Percentiles rank a stretch among this genome's conserved stretches.
These are phyloP conservation scores for Pteromalus puparum DNA, from an alignment of 1,140 invertebrate genomes.

Conservation along the genomic window DNA sequence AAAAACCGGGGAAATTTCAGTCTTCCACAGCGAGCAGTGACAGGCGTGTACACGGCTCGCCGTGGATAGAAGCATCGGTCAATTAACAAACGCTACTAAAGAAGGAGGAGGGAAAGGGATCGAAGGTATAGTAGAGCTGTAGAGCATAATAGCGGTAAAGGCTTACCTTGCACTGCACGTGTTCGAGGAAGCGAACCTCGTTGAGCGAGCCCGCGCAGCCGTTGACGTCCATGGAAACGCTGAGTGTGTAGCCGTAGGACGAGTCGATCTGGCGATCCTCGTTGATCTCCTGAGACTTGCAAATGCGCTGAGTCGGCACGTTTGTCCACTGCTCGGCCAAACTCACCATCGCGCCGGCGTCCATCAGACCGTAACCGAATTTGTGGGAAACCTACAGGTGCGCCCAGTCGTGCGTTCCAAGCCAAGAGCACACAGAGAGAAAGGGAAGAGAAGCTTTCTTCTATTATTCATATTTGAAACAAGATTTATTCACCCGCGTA, in stretches of 20 bases:
- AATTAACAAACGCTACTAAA: no score
- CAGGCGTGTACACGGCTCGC: no score
- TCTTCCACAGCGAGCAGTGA: background rate
- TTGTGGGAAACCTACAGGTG: conserved; percentile 86
- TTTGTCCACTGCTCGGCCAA: conserved; percentile 94
- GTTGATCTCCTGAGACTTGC: conserved; percentile 92
- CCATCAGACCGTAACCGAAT: conserved; percentile 99
- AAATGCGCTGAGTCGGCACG: conserved; percentile 97
- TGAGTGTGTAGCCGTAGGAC: conserved; percentile 81
- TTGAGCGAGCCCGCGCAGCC: conserved; percentile 90
- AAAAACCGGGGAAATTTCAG: no score
- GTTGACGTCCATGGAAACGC: conserved; percentile 89
- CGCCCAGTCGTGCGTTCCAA: background rate
- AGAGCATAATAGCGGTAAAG: conserved; percentile 45
- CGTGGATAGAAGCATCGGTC: no score
- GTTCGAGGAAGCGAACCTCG: conserved; percentile 92
- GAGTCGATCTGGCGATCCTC: conserved; percentile 88
- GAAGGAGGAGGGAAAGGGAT: no score
- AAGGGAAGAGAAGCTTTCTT: background rate
- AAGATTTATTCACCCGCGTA: background rate
- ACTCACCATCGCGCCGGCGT: conserved; percentile 94
- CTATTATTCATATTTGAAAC: background rate
- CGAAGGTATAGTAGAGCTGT: conserved; percentile 24
- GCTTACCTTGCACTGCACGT: conserved; percentile 91
- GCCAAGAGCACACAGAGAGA: background rate